These are phyloP conservation scores for Valencia hispanica DNA, from an alignment of 2,797 vertebrate species.

Conservation along the genomic window DNA sequence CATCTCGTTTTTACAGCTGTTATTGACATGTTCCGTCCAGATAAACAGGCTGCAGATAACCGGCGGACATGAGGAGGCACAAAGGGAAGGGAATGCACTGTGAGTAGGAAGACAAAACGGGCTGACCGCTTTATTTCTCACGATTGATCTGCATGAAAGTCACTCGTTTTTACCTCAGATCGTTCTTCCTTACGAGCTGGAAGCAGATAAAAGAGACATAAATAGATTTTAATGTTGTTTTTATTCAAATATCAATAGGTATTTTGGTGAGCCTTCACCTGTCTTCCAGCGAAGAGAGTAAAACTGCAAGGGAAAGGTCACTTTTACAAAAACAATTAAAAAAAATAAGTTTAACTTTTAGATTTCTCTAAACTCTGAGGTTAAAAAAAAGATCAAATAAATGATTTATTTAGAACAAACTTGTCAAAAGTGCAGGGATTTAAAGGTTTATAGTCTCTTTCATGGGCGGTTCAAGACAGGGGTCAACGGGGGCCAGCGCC, in stretches of 20 bases:
- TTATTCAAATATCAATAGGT: neutral
- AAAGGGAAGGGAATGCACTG: slow-evolving; percentile 65
- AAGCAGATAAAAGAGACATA: neutral
- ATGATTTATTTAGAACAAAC: neutral
- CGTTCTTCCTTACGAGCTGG: neutral
- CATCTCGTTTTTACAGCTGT: accelerated
- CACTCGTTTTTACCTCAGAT: neutral
- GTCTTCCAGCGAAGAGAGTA: neutral
- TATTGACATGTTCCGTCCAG: slow-evolving; percentile 22
- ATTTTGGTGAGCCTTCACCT: neutral
- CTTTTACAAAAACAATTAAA: neutral
- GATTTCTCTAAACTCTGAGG: too few relatives aligned
- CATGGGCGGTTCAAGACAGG: too few relatives aligned
- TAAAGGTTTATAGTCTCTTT: too few relatives aligned
- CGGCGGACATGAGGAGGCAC: slow-evolving; percentile 21
- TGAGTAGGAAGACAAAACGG: slow-evolving; percentile 58
- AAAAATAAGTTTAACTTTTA: too few relatives aligned
- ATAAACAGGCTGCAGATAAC: slow-evolving; percentile 27
- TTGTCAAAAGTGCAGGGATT: neutral
- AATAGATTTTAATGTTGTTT: neutral
- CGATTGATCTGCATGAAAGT: neutral
- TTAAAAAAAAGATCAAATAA: neutral
- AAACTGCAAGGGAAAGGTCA: neutral
- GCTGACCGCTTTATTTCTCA: slow-evolving; percentile 5
- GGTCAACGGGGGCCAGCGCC: too few relatives aligned